Evolutionary conservation across 2,113 vertebrate genomes (phyloP).

Genomic region (Ciconia stormi): DNA sequence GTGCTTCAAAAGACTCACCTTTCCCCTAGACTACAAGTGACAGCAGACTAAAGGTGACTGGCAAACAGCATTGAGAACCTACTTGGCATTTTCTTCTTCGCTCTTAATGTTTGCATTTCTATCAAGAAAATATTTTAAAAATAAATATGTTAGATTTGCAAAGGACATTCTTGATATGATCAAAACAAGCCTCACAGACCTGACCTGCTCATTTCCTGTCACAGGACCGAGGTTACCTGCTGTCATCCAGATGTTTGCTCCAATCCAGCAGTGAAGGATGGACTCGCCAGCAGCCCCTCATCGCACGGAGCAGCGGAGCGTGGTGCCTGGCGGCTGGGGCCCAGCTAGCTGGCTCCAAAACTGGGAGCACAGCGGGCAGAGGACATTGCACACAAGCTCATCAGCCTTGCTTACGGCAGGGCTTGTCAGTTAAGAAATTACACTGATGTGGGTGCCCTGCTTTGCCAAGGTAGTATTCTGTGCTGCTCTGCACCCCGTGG

Average conservation of each 20-base stretch:
- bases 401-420: background rate
- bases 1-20: background rate
- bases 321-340: background rate
- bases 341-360: background rate
- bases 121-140: background rate
- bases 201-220: background rate
- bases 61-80: background rate
- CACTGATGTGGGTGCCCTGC: background rate
- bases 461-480: background rate
- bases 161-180: background rate
- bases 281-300: background rate
- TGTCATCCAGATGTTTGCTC: background rate
- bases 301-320: rapidly evolving
- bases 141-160: background rate
- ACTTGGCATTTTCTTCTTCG: constrained; percentile 26
- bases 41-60: background rate
- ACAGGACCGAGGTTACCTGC: background rate
- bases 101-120: constrained; percentile 29
- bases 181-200: background rate
- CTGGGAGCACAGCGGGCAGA: background rate
- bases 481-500: background rate
- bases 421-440: background rate
- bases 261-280: background rate
- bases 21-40: background rate
- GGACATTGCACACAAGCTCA: background rate